A percentile compares a stretch with the other conserved stretches of the same genome.
These are phyloP conservation scores for Catagonus wagneri DNA, from an alignment of 2,113 vertebrate species.

Conservation along the genomic window DNA sequence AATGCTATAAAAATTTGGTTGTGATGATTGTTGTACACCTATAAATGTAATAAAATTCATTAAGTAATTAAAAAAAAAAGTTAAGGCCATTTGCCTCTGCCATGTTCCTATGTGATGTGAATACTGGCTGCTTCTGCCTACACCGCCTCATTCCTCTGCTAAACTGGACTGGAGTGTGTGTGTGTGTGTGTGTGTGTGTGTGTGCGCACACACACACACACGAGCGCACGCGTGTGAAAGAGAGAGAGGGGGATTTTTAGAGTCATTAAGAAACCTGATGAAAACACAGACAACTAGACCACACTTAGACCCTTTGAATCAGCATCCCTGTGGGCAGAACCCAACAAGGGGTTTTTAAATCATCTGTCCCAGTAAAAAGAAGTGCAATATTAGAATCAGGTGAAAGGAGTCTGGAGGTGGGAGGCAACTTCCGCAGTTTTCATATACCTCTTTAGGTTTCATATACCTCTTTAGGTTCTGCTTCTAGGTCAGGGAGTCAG, in stretches of 20 bases:
- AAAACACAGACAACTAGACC: neutral
- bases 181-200: too few species aligned
- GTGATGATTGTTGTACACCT: too few species aligned
- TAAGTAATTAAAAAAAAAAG: too few species aligned
- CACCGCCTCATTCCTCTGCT: neutral
- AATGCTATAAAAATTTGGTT: too few species aligned
- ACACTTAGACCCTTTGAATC: neutral
- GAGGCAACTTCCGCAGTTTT: neutral
- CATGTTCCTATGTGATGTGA: neutral
- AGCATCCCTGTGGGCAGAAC: neutral
- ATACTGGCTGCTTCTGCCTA: neutral
- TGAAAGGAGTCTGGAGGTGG: too few species aligned
- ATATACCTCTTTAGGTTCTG: neutral
- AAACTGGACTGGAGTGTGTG: neutral
- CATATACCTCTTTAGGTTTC: neutral
- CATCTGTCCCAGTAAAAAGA: neutral
- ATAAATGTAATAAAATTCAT: too few species aligned
- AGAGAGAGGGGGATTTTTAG: neutral
- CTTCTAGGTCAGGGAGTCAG: neutral
- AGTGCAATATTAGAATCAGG: neutral
- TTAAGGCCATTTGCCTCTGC: neutral
- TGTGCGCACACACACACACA: too few species aligned
- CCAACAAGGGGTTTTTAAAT: neutral
- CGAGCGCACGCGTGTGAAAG: too few species aligned
- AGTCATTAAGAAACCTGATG: neutral